A percentile compares a stretch with the other conserved stretches of the same genome.
These are phyloP conservation scores for Brachionus sp. DNA, from an alignment of 1,140 invertebrate species.

Conservation along the genomic window DNA sequence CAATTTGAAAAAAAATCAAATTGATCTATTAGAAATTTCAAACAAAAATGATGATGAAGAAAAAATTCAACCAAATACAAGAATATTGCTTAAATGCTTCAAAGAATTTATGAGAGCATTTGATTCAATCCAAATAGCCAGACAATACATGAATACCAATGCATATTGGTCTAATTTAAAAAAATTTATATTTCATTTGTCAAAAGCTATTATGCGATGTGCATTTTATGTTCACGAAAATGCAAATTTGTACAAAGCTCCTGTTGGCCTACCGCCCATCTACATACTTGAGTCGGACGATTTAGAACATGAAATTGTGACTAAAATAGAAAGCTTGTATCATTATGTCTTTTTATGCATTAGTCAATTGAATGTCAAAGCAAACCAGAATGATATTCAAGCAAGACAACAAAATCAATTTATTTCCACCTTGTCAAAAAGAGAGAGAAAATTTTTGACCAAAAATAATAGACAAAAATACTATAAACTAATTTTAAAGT, in stretches of 20 bases:
- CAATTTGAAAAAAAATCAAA: slow-evolving; percentile 47
- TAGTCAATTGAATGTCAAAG: slow-evolving; percentile 2
- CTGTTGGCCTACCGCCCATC: neutral
- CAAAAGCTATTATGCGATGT: neutral
- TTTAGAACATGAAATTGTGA: neutral
- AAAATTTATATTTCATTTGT: neutral
- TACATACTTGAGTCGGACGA: slow-evolving; percentile 29
- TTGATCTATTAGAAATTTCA: slow-evolving; percentile 46
- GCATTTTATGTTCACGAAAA: slow-evolving; percentile 18
- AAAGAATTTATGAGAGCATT: slow-evolving; percentile 2
- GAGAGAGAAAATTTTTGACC: neutral
- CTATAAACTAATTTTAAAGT: neutral
- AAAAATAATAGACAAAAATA: neutral
- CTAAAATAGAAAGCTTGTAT: slow-evolving; percentile 12
- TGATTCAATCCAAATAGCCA: neutral
- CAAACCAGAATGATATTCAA: neutral
- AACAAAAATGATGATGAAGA: slow-evolving; percentile 24
- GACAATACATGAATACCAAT: neutral
- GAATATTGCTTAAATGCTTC: neutral
- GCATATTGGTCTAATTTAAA: slow-evolving; percentile 3
- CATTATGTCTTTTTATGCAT: neutral
- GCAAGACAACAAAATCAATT: neutral
- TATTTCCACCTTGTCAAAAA: neutral
- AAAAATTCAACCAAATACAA: slow-evolving; percentile 18
- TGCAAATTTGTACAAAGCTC: slow-evolving; percentile 2